Evolutionary conservation across 2,888 invertebrate genomes (phyloP), one percentile per base, ranked within the genome.

Genomic region (Caenorhabditis sp.): DNA sequence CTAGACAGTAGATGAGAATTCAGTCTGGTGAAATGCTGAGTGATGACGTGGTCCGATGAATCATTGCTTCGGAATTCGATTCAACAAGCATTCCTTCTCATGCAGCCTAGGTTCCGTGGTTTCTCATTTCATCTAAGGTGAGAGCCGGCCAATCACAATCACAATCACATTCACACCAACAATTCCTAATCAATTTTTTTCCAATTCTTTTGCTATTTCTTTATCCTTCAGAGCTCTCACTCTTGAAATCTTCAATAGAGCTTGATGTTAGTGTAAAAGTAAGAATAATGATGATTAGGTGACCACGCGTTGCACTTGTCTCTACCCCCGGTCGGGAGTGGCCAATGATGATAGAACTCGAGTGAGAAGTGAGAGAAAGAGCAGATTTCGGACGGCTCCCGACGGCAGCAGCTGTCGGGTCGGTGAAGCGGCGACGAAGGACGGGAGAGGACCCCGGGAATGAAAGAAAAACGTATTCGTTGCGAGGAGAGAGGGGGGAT

Each of bases 271-370:
- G 30, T 46, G 65, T 62, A 41, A 61, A 66, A 74, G 41, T 66
- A 50, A 56, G 46, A 61, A 35, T 55, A 46, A 66, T 66, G 56
- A 62, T 65, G 58, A 75, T 63, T 56, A 70, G 58, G 56, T 76
- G 76, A 76, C 76, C 76, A 76, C 70, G 58, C 56, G 39, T 75
- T 70, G 75, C 75, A 75, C 68, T 75, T 63, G 37, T n/a, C n/a
- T n/a, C n/a, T n/a, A n/a, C n/a, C n/a, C n/a, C n/a, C n/a, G n/a
- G n/a, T n/a, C n/a, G 17, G 15, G 46, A 72, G 62, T 71, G 41
- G 39, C 48, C 71, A 24, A 22, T 53, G 55, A 71, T 62, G 71
- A 71, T 62, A 50, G 37, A 58, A 32, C 24, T 13, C 7, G 41
- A 17, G 32, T 50, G 27, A 50, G 50, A 39, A 11, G 9, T 7